A percentile compares a stretch with the other conserved stretches of the same genome.
phyloP scores from a whole-genome alignment of 2,888 invertebrate species.

The Sinopyrophorus schimmeli region DNA sequence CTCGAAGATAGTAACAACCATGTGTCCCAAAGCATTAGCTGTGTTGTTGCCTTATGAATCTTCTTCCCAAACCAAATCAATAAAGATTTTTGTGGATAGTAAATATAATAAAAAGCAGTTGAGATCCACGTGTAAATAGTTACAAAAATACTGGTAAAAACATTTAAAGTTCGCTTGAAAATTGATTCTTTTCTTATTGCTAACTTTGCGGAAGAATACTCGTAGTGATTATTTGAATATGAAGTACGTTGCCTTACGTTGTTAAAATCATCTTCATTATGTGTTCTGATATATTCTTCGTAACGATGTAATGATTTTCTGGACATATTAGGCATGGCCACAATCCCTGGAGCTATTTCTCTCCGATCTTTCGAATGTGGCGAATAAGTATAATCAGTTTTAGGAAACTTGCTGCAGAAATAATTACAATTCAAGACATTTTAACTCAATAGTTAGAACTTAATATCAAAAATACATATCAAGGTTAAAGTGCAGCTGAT shows the following conservation, averaged over 20 bases:
- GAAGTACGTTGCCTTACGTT: constrained; percentile 28
- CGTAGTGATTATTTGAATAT: constrained; percentile 39
- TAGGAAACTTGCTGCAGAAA: constrained; percentile 76
- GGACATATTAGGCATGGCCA: constrained; percentile 90
- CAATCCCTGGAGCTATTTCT: constrained; percentile 76
- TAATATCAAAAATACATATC: no score
- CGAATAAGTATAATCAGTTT: constrained; percentile 91
- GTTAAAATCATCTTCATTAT: no score
- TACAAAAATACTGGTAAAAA: constrained; percentile 31
- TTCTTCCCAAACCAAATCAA: constrained; percentile 43
- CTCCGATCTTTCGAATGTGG: constrained; percentile 79
- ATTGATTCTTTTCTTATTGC: constrained; percentile 11
- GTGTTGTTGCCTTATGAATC: constrained; percentile 46
- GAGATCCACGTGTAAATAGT: constrained; percentile 37
- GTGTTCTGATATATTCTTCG: constrained; percentile 33
- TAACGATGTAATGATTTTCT: constrained; percentile 64
- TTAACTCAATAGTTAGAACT: no score
- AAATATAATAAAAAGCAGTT: constrained; percentile 39
- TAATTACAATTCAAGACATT: no score
- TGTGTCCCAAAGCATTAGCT: constrained; percentile 52
- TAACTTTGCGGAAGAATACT: constrained; percentile 13
- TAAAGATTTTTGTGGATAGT: constrained; percentile 36
- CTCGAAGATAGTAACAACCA: constrained; percentile 44
- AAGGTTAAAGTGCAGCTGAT: no score
- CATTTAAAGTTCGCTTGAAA: constrained; percentile 27